Percentiles rank a stretch among this genome's conserved stretches.
phyloP scores from a whole-genome alignment of 1,140 invertebrate species.

The Eurosta solidaginis region DNA sequence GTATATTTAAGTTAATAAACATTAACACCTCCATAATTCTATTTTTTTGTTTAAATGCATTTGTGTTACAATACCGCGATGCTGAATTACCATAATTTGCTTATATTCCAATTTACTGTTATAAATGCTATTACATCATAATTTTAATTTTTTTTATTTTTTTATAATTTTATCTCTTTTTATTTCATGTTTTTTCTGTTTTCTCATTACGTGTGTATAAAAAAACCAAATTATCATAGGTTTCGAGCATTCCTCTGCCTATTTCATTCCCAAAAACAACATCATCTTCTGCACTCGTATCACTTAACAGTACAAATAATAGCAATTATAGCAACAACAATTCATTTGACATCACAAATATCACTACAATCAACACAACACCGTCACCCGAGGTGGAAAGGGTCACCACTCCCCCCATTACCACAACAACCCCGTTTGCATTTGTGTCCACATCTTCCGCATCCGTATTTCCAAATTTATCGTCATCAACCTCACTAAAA shows the following conservation, averaged over 20 bases:
- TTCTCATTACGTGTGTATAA: too few species aligned
- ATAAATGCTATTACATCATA: too few species aligned
- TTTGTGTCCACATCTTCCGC: background rate
- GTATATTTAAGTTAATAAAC: too few species aligned
- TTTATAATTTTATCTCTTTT: too few species aligned
- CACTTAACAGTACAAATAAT: slow-evolving; percentile 4
- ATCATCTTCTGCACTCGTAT: background rate
- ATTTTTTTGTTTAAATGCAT: too few species aligned
- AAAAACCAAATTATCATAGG: background rate
- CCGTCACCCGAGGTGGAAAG: background rate
- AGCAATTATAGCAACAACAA: background rate
- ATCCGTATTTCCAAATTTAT: background rate
- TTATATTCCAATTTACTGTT: too few species aligned
- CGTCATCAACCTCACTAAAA: slow-evolving; percentile 13
- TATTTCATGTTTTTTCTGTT: too few species aligned
- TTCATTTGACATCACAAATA: background rate
- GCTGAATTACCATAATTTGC: too few species aligned
- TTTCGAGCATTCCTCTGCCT: slow-evolving; percentile 18
- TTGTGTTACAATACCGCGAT: too few species aligned
- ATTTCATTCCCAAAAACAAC: background rate
- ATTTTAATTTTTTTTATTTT: too few species aligned
- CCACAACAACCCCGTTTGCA: background rate
- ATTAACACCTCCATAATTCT: too few species aligned
- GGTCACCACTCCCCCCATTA: background rate
- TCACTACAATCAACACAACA: background rate